phyloP scores from a whole-genome alignment of 1,140 invertebrate genomes.

The Sycobia sp. region DNA sequence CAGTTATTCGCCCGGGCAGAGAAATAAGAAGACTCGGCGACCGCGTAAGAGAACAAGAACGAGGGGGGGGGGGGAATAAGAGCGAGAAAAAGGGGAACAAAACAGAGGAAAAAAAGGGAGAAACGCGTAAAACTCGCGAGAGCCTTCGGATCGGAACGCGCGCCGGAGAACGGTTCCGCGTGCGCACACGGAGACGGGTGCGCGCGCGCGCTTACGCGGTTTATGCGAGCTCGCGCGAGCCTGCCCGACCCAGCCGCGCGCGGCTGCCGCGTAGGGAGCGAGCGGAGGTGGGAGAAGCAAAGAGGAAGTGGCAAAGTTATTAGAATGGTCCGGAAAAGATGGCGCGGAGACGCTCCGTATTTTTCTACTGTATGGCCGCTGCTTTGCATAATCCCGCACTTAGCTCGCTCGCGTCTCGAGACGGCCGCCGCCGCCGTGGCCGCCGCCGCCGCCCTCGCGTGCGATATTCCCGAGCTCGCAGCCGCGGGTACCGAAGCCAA shows the following conservation, averaged over 20 bases:
- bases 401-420: conserved; percentile 51
- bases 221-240: no score
- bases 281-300: conserved; percentile 39
- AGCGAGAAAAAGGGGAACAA: no score
- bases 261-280: conserved; percentile 19
- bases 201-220: no score
- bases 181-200: no score
- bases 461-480: conserved; percentile 11
- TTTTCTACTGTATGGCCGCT: conserved; percentile 64
- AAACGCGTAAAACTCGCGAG: neutral
- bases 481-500: conserved; percentile 15
- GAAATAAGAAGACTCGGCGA: no score
- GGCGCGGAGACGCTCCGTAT: conserved; percentile 64
- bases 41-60: no score
- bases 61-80: no score
- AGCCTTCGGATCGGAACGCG: neutral
- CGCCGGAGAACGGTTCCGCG: neutral
- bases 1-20: no score
- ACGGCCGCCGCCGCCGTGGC: conserved; percentile 32
- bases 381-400: conserved; percentile 64
- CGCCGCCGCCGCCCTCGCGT: neutral
- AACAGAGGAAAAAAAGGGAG: neutral
- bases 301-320: conserved; percentile 58
- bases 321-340: conserved; percentile 65
- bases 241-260: neutral